These are phyloP conservation scores for Tridacna crocea DNA, from an alignment of 2,888 invertebrate species.

Conservation along the genomic window DNA sequence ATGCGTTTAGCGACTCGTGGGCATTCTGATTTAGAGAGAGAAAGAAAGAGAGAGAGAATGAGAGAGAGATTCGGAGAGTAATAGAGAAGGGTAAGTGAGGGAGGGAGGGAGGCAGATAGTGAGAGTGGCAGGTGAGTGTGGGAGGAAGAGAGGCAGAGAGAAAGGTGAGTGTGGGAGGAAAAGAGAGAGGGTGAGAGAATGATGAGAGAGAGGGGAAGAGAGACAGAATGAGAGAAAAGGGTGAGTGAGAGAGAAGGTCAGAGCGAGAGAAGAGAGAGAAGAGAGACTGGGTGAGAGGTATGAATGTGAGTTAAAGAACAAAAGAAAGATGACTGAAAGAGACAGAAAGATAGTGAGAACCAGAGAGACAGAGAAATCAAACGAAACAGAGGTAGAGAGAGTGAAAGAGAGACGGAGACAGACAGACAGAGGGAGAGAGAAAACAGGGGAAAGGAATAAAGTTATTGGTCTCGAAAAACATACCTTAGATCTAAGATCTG, in stretches of 20 bases:
- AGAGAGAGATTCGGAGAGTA: slow-evolving; percentile 4
- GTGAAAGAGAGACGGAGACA: slow-evolving; percentile 20
- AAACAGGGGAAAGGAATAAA: too few relatives aligned
- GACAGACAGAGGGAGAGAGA: slow-evolving; percentile 20
- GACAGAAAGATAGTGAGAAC: slow-evolving; percentile 25
- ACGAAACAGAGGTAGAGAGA: slow-evolving; percentile 21
- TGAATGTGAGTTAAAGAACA: slow-evolving; percentile 12
- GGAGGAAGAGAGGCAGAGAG: slow-evolving; percentile 8
- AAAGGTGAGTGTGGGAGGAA: slow-evolving; percentile 5
- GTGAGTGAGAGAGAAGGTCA: slow-evolving; percentile 18
- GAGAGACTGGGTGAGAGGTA: slow-evolving; percentile 23
- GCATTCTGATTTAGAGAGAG: not conserved
- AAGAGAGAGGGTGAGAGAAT: slow-evolving; percentile 19
- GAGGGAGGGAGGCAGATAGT: slow-evolving; percentile 2
- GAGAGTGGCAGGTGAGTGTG: slow-evolving; percentile 2
- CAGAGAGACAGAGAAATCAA: slow-evolving; percentile 26
- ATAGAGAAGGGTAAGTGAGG: slow-evolving; percentile 5
- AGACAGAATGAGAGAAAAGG: slow-evolving; percentile 28
- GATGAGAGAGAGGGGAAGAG: slow-evolving; percentile 22
- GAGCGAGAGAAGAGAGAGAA: slow-evolving; percentile 11
- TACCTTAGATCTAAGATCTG: too few relatives aligned
- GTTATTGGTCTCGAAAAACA: too few relatives aligned
- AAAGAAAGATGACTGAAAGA: slow-evolving; percentile 22
- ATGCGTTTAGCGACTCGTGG: too few relatives aligned
- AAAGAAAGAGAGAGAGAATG: slow-evolving; percentile 3